Evolutionary conservation across 2,797 vertebrate genomes (phyloP).

Genomic region (Scarus forsteni): DNA sequence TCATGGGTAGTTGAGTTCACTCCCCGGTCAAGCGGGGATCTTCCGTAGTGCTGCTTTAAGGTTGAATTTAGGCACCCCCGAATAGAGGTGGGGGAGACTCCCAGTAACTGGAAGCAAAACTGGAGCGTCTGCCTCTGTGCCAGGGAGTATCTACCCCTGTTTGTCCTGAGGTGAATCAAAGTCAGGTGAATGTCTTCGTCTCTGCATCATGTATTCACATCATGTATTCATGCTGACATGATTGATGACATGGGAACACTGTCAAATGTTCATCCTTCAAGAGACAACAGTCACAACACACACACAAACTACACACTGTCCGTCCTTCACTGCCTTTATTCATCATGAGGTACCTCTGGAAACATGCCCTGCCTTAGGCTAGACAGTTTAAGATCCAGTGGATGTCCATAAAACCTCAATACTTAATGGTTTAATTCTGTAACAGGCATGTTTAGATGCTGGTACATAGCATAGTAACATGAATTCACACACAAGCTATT

Average conservation of each 20-base stretch:
- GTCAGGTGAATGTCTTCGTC: slow-evolving; percentile 5
- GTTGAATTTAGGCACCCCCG: no score
- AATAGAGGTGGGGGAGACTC: no score
- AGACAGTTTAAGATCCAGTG: background rate
- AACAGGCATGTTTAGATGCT: background rate
- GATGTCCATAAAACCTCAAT: slow-evolving; percentile 2
- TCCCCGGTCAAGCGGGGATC: no score
- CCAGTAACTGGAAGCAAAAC: no score
- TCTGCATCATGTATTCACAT: slow-evolving; percentile 34
- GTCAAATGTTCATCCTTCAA: slow-evolving; percentile 24
- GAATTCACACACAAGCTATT: background rate
- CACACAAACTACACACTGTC: slow-evolving; percentile 6
- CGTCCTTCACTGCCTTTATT: background rate
- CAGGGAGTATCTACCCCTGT: background rate
- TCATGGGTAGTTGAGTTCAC: no score
- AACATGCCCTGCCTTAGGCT: slow-evolving; percentile 12
- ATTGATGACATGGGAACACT: slow-evolving; percentile 39
- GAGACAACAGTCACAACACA: slow-evolving; percentile 2
- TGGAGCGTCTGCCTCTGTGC: no score
- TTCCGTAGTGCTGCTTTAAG: background rate
- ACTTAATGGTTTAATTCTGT: slow-evolving; percentile 1
- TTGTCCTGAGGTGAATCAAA: slow-evolving; percentile 24
- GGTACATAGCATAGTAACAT: background rate
- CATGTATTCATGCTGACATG: slow-evolving; percentile 32
- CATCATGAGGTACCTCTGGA: slow-evolving; percentile 17